phyloP scores from a whole-genome alignment of 2,888 invertebrate genomes.

The Ectemnius continuus region DNA sequence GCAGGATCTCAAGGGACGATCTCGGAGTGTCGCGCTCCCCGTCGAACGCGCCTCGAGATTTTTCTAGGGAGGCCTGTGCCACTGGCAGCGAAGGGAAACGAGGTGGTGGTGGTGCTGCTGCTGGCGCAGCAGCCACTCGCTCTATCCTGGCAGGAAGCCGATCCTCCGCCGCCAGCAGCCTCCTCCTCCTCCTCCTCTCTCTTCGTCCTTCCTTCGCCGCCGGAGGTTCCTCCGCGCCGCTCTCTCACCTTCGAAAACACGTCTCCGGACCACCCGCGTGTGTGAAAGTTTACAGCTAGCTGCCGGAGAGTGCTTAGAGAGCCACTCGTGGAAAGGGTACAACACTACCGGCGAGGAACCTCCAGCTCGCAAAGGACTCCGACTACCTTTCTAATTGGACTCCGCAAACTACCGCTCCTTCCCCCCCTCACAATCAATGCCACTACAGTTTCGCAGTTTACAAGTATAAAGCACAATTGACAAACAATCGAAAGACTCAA shows the following conservation, averaged over 20 bases:
- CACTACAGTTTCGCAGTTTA: too few relatives aligned
- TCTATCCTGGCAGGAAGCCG: constrained; percentile 45
- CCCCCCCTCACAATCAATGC: too few relatives aligned
- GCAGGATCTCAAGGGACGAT: constrained; percentile 44
- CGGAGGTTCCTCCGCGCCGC: constrained; percentile 10
- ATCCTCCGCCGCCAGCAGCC: constrained; percentile 33
- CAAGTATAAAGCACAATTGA: background rate
- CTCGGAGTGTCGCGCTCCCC: constrained; percentile 38
- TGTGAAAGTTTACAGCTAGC: constrained; percentile 64
- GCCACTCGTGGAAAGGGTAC: constrained; percentile 28
- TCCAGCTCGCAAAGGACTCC: constrained; percentile 8
- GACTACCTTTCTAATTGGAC: constrained; percentile 17
- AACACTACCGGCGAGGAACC: background rate
- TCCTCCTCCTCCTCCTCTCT: constrained; percentile 23
- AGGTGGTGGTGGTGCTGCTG: too few relatives aligned
- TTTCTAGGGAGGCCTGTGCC: constrained; percentile 15
- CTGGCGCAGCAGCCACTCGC: constrained; percentile 14
- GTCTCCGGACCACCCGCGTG: constrained; percentile 62
- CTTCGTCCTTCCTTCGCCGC: constrained; percentile 32
- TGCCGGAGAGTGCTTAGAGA: constrained; percentile 33
- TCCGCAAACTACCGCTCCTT: background rate
- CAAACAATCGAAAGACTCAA: background rate
- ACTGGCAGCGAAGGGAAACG: constrained; percentile 32
- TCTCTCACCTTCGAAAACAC: constrained; percentile 48
- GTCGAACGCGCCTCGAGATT: constrained; percentile 32